Evolutionary conservation across 2,888 invertebrate species (phyloP).

Genomic region (Caenorhabditis japonica): DNA sequence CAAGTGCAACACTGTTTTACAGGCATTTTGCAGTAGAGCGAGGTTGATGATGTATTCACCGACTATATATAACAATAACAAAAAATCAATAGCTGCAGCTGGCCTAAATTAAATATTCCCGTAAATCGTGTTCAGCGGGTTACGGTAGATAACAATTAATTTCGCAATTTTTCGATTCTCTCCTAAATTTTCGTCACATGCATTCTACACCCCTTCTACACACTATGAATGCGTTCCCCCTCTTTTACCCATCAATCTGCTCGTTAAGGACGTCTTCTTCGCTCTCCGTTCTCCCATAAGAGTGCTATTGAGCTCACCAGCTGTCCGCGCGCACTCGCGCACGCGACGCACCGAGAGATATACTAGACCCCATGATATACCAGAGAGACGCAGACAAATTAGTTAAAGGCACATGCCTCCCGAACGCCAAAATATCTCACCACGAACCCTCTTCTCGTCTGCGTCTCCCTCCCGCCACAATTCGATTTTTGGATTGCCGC

Average conservation of each 20-base stretch:
- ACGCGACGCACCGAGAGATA: constrained; percentile 19
- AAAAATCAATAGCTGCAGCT: too few species aligned
- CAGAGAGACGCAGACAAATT: constrained; percentile 24
- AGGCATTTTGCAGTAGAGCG: too few species aligned
- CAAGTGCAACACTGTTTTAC: too few species aligned
- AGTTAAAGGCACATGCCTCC: constrained; percentile 34
- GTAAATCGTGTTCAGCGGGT: too few species aligned
- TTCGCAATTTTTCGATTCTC: too few species aligned
- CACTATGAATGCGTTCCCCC: too few species aligned
- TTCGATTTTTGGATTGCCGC: constrained; percentile 53
- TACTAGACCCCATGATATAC: neutral
- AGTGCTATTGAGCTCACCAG: neutral
- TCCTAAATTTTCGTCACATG: neutral
- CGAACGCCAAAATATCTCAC: constrained; percentile 22
- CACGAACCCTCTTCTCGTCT: constrained; percentile 10
- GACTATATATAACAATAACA: too few species aligned
- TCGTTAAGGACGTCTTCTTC: constrained; percentile 2
- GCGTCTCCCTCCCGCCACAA: constrained; percentile 15
- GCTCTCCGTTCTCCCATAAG: constrained; percentile 11
- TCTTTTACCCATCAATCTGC: too few species aligned
- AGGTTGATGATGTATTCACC: too few species aligned
- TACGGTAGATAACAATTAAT: too few species aligned
- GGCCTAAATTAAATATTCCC: too few species aligned
- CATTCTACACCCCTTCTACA: neutral
- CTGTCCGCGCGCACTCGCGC: constrained; percentile 6